phyloP scores from a whole-genome alignment of 2,888 invertebrate genomes.

The Thecocarcelia acutangulata region DNA sequence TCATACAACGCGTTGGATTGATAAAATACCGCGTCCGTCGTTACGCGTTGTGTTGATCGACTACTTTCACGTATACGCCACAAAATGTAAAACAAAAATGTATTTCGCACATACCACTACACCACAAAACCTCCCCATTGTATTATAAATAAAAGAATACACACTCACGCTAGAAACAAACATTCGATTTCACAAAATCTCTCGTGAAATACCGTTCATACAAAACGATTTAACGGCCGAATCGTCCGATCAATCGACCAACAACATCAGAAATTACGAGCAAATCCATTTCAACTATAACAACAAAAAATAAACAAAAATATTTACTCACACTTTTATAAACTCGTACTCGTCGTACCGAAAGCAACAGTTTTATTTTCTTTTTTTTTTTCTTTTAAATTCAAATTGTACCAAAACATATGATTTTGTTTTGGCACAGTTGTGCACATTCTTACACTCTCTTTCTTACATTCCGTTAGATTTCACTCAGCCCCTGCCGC shows the following conservation, averaged over 20 bases:
- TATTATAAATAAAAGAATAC: neutral
- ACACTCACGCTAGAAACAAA: constrained; percentile 23
- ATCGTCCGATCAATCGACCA: constrained; percentile 42
- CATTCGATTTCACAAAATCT: constrained; percentile 43
- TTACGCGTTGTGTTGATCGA: constrained; percentile 66
- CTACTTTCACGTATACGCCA: constrained; percentile 68
- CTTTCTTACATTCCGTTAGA: constrained; percentile 35
- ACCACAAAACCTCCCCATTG: constrained; percentile 63
- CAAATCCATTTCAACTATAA: constrained; percentile 59
- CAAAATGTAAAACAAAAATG: constrained; percentile 64
- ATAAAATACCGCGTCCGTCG: constrained; percentile 62
- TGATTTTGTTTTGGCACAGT: constrained; percentile 34
- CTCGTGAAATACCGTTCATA: constrained; percentile 32
- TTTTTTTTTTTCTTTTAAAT: constrained; percentile 53
- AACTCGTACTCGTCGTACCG: constrained; percentile 31
- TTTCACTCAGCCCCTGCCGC: constrained; percentile 10
- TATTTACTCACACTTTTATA: constrained; percentile 46
- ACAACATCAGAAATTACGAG: constrained; percentile 61
- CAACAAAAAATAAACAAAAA: constrained; percentile 47
- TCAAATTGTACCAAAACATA: constrained; percentile 44
- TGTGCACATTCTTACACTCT: neutral
- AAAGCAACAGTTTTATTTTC: constrained; percentile 44
- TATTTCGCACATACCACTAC: constrained; percentile 62
- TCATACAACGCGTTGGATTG: constrained; percentile 39
- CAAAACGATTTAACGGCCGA: constrained; percentile 38